Evolutionary conservation across 2,113 vertebrate genomes (phyloP), one percentile per base, ranked within the genome.

Genomic region (Mobula hypostoma): DNA sequence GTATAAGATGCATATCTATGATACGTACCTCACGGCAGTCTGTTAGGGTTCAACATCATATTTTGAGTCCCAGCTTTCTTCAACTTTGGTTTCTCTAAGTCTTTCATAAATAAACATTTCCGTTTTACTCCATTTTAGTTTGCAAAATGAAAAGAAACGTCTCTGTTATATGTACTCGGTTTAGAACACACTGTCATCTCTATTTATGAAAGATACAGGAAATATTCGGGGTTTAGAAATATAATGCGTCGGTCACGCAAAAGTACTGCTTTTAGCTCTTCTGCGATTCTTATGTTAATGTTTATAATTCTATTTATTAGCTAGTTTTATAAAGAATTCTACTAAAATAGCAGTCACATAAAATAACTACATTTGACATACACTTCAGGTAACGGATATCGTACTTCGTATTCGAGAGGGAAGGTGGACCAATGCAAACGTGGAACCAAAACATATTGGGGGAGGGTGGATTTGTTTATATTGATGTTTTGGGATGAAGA

Each of bases 341-440:
- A 74, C 24, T 72, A 68, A 72, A 29, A 74, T 93, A 74, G 3
- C 32, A 74, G 56, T 56, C 40, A 56, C 21, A 68, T 56, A 40
- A 93, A 56, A 74, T 93, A 93, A 93, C 72, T 93, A 56, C 19
- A 48, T 74, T 93, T 72, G 29, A 66, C n/a, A n/a, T 29, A 56
- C 14, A 29, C 19, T 40, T 74, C 40, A 90, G 61, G 77, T 79
- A 79, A 77, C 83, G 83, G 88, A 94, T 78, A 94, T 80, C 76
- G 94, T 94, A 96, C 95, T 95, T 96, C 95, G 96, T 74, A 96
- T 95, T 95, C 94, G 94, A 56, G 94, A 94, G 94, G 95, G 96
- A 95, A 95, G 95, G 95, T 96, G 94, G 95, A 96, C 94, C 96
- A 95, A 96, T 96, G 96, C 96, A 97, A 95, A 95, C 95, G 95